Evolutionary conservation across 30 jellyfish, hydroid and myxozoan genomes (phyloP), one percentile per base, ranked within the genome.

Genomic region (Pelagia noctiluca): DNA sequence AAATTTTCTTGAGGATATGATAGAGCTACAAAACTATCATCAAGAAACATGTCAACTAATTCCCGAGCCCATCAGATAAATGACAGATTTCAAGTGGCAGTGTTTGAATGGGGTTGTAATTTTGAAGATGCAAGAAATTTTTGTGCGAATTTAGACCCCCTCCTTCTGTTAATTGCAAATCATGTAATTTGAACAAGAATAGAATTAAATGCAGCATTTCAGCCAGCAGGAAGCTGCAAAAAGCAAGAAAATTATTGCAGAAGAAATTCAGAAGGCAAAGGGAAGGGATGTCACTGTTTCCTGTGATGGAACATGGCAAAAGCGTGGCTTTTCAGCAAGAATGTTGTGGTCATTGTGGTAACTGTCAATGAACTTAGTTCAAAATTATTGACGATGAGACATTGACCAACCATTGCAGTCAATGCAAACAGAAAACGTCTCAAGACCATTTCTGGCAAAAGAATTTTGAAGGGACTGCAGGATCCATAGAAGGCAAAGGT

Each of bases 261-360:
- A 21, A 36, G 82, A 70, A 30, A 29, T 70, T 1, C 42, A 18
- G 23, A 48, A 2, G 12, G 74, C 42, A 46, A 48, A 35, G 32
- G 85, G 80, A 19, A 49, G 49, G 18, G 75, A 73, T 48, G 36
- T 73, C 30, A 73, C 42, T 73, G 85, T 73, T 34, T 73, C 85
- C 31, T 73, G 85, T 49, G 85, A 73, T 42, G 75, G 47, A 63
- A 63, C 76, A 3, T 63, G 46, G 76, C 76, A 63, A 63, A 63
- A 63, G 46, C 76, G 76, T 63, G 85, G 85, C 8, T 73, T 73
- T 73, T 24, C 75, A 73, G 85, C 49, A 73, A 73, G 75, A 73
- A 73, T 23, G 77, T 46, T 42, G 85, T 73, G 50, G 31, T 73
- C 76, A 73, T 76, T 22, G 63, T 48, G 42, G 85, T 76, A 42